A percentile compares a stretch with the other conserved stretches of the same genome.
These are phyloP conservation scores for Cryptomyrus ogoouensis DNA, from an alignment of 2,113 vertebrate genomes.

Conservation along the genomic window DNA sequence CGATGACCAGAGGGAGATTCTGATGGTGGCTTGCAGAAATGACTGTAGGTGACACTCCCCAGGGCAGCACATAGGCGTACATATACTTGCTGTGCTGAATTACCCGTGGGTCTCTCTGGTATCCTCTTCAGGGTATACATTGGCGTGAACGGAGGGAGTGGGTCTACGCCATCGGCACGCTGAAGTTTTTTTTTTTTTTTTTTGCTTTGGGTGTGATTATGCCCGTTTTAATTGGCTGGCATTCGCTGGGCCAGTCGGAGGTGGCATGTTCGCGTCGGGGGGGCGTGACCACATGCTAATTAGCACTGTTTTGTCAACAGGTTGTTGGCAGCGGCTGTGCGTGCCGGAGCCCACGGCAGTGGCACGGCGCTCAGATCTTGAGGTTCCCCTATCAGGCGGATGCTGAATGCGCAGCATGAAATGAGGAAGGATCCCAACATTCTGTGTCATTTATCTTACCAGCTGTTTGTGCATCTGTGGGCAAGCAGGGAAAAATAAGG, in stretches of 20 bases:
- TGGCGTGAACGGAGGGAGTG: not conserved
- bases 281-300: not conserved
- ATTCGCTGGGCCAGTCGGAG: not conserved
- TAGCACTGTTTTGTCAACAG: not conserved
- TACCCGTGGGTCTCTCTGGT: not conserved
- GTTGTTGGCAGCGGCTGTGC: not conserved
- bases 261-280: not conserved
- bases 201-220: not conserved
- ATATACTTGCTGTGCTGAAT: not conserved
- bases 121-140: not conserved
- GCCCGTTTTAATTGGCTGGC: constrained; percentile 12
- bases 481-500: not conserved
- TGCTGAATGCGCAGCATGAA: not conserved
- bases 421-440: not conserved
- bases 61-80: not conserved
- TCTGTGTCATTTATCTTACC: not conserved
- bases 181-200: not conserved
- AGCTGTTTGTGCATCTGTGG: not conserved
- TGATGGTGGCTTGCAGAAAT: not conserved
- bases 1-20: not conserved
- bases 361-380: not conserved
- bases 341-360: not conserved
- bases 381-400: not conserved
- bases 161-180: not conserved
- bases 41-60: not conserved